These are phyloP conservation scores for Petaurus breviceps DNA, from an alignment of 2,113 vertebrate genomes.

Conservation along the genomic window DNA sequence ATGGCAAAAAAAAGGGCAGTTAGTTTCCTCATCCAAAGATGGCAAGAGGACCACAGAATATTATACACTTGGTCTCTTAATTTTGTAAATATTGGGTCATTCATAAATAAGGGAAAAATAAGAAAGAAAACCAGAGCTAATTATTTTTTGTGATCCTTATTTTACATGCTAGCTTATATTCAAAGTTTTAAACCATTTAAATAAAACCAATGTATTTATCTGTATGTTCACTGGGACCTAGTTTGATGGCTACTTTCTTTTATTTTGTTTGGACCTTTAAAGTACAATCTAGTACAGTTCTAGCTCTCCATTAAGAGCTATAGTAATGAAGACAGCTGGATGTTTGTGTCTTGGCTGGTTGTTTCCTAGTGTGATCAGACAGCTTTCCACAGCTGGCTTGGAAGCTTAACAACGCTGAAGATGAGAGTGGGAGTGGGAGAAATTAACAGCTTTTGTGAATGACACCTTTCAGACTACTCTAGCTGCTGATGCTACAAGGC, in stretches of 20 bases:
- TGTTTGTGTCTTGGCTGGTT: not conserved
- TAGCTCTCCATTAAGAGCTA: not conserved
- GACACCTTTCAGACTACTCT: not conserved
- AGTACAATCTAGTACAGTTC: not conserved
- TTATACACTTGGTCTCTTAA: not conserved
- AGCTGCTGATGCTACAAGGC: not conserved
- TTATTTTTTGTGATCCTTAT: not conserved
- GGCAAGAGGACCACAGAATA: not conserved
- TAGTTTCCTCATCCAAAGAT: not conserved
- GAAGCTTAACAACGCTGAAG: not conserved
- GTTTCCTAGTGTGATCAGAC: not conserved
- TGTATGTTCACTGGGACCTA: not conserved
- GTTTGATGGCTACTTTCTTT: not conserved
- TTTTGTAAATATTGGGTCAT: not conserved
- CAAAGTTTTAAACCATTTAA: not conserved
- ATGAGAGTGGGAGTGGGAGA: not conserved
- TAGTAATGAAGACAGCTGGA: not conserved
- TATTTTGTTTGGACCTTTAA: slow-evolving; percentile 14
- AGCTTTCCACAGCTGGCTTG: not conserved
- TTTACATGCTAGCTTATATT: not conserved
- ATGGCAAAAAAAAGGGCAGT: not conserved
- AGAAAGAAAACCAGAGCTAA: not conserved
- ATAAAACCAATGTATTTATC: slow-evolving; percentile 39
- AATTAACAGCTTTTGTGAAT: not conserved
- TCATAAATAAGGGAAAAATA: not conserved